Base-by-base conservation (phyloP, 2,113 vertebrate genomes). In the Muscicapa adusta region DNA sequence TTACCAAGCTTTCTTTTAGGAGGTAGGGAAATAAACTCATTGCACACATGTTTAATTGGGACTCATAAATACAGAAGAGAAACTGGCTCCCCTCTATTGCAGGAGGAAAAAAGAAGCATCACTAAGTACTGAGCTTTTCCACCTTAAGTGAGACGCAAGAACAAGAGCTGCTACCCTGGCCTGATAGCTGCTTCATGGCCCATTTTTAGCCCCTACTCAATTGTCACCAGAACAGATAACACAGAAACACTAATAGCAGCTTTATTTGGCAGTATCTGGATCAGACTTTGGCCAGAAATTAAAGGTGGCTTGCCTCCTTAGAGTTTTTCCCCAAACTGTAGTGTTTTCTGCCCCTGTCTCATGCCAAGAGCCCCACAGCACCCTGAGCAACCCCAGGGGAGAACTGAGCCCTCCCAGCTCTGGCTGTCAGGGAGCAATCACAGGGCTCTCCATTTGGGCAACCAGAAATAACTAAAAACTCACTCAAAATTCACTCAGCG, bases 371-470 rank as follows among this genome's bases (percentile, higher is more conserved):
- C 13, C 17, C 5, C 54, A n/a, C 1, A 1, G 29, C 17, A 71
- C 23, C 5, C 14, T 15, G 18, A 19, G 16, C 0, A 4, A 18
- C 6, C 13, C 19, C 6, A 1, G 14, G 50, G 45, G 5, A 75
- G 10, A 71, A 26, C 25, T 62, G 25, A 71, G 61, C 57, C 25
- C 56, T 62, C 74, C 28, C 0, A 1, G 38, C 40, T 28, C 12
- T 47, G 24, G 24, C 19, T 58, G 28, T 56, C 43, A 42, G 12
- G 3, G 5, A 12, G 6, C 34, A 76, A 57, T 33, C 28, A 80
- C 6, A 14, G 12, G 4, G 6, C 8, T 57, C 13, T 33, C 24
- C 20, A 16, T 28, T 14, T 57, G 22, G 17, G 25, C 16, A 26
- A 70, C 7, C 8, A 61, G 34, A 61, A 38, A 24, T 17, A 36